Percentiles rank a stretch among this genome's conserved stretches.
Conservation (phyloP, 2,113 vertebrate species). For the Origma solitaria region DNA sequence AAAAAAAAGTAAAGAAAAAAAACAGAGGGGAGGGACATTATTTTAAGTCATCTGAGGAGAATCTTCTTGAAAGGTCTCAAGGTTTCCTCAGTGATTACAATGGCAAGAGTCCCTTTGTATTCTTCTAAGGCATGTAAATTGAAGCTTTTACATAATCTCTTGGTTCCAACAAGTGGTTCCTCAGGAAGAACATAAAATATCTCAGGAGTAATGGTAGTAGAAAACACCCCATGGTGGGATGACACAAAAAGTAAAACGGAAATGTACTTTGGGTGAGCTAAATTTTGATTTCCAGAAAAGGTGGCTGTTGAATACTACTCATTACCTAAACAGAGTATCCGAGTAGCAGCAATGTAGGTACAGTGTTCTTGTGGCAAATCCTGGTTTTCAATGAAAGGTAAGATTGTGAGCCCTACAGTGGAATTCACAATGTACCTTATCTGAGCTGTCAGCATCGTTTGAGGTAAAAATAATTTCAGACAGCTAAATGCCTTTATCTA, state of each 20-base stretch:
- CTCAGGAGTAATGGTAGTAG: background rate
- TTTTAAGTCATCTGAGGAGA: background rate
- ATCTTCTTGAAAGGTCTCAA: background rate
- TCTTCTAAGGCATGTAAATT: background rate
- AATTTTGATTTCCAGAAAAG: background rate
- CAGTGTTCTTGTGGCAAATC: background rate
- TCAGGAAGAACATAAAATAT: background rate
- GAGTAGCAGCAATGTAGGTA: background rate
- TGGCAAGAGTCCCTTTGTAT: background rate
- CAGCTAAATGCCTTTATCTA: background rate
- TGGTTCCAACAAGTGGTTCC: background rate
- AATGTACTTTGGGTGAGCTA: background rate
- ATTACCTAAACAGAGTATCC: background rate
- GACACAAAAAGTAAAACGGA: background rate
- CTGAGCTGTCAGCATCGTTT: background rate
- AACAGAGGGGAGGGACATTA: rapidly evolving
- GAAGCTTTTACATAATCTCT: background rate
- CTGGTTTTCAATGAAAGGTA: background rate
- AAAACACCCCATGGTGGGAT: rapidly evolving
- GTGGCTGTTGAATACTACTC: background rate
- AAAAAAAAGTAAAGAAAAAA: background rate
- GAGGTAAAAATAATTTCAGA: background rate
- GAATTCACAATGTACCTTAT: background rate
- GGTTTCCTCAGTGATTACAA: background rate
- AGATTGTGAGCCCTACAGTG: background rate